These are phyloP conservation scores for Zaprionus ghesquierei DNA, from an alignment of 1,140 invertebrate species.

Conservation along the genomic window DNA sequence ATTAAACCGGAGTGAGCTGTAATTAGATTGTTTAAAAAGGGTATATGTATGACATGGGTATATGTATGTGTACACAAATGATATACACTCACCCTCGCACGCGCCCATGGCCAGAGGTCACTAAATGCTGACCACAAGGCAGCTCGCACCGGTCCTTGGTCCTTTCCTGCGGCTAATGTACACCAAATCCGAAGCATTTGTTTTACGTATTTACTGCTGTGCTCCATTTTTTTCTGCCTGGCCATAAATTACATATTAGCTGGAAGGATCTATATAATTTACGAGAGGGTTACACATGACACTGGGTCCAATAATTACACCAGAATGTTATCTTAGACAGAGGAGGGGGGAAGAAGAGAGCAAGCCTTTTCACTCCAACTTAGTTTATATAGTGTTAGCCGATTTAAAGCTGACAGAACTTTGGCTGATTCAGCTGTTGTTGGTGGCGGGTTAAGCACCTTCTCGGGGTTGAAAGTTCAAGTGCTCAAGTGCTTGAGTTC, in stretches of 20 bases:
- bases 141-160: conserved; percentile 28
- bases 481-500: conserved; percentile 27
- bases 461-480: conserved; percentile 50
- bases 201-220: conserved; percentile 48
- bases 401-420: conserved; percentile 9
- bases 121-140: conserved; percentile 51
- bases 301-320: conserved; percentile 53
- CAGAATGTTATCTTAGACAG: not conserved
- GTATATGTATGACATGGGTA: conserved; percentile 60
- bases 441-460: not conserved
- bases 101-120: conserved; percentile 20
- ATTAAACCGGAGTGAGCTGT: conserved; percentile 28
- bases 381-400: not conserved
- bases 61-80: not conserved
- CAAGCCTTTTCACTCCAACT: not conserved
- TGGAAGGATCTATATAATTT: conserved; percentile 77
- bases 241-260: conserved; percentile 79
- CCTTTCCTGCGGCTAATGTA: conserved; percentile 61
- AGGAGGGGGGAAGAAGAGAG: not conserved
- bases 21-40: conserved; percentile 72
- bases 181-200: conserved; percentile 71
- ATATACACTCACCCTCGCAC: not conserved
- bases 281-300: conserved; percentile 66
- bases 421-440: conserved; percentile 59
- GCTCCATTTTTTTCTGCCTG: conserved; percentile 40